Evolutionary conservation across 2,797 vertebrate species (phyloP).

Genomic region (Acomys russatus): DNA sequence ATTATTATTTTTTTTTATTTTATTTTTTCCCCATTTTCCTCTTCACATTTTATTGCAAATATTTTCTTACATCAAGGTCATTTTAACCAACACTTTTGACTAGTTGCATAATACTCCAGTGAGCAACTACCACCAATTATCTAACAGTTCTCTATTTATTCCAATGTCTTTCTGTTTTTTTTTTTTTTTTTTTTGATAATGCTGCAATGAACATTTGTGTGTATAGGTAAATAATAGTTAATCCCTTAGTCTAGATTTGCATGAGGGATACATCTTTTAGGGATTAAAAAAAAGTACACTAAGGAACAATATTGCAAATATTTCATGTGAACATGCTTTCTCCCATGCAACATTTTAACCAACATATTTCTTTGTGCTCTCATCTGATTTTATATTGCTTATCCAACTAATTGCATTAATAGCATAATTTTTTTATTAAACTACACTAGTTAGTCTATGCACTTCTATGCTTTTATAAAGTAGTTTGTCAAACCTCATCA

Average conservation of each 20-base stretch:
- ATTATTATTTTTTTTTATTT: too few species aligned
- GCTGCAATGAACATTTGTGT: constrained; percentile 1
- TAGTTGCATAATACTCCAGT: background rate
- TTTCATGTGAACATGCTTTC: background rate
- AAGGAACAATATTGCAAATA: background rate
- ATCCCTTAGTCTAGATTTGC: constrained; percentile 17
- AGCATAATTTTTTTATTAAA: constrained; percentile 22
- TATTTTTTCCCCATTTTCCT: constrained; percentile 5
- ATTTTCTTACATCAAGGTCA: constrained; percentile 10
- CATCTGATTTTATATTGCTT: background rate
- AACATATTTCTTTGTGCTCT: background rate
- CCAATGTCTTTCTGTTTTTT: background rate
- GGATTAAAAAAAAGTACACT: background rate
- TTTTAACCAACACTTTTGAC: background rate
- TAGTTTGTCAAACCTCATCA: background rate
- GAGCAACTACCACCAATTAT: background rate
- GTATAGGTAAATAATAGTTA: constrained; percentile 20
- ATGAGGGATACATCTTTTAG: background rate
- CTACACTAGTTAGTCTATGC: background rate
- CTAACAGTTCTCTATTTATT: background rate
- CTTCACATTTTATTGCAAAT: background rate
- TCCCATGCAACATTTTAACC: background rate
- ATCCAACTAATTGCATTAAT: background rate
- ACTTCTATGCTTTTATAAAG: background rate
- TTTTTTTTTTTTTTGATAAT: constrained; percentile 58